Conservation (phyloP, 2,797 vertebrate species). For the Poeciliopsis infans region DNA sequence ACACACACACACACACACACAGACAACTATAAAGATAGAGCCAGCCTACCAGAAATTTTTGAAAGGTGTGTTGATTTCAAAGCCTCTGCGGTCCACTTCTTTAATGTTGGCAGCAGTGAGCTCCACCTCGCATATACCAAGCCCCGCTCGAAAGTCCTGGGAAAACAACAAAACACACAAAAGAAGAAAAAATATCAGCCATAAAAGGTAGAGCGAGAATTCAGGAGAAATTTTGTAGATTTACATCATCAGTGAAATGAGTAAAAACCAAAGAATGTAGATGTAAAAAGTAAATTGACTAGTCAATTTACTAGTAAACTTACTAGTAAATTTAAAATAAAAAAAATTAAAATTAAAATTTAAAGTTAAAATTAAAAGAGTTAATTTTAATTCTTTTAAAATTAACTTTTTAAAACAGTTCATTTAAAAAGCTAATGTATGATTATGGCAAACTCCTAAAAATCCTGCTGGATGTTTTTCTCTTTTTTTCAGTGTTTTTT, state of each 20-base stretch:
- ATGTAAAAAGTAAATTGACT: too few relatives aligned
- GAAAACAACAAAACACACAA: conserved; percentile 29
- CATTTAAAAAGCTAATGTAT: not conserved
- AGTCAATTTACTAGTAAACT: not conserved
- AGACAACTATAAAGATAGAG: conserved; percentile 31
- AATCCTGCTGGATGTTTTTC: not conserved
- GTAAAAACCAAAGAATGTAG: not conserved
- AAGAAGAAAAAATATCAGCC: not conserved
- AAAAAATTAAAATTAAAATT: too few relatives aligned
- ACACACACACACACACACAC: not conserved
- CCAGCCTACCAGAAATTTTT: conserved; percentile 91
- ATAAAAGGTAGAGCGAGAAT: not conserved
- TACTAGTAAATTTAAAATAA: too few relatives aligned
- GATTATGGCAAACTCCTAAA: not conserved
- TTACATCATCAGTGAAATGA: not conserved
- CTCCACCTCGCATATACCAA: conserved; percentile 89
- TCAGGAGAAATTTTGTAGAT: not conserved
- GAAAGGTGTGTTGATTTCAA: conserved; percentile 97
- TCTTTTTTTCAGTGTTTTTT: not conserved
- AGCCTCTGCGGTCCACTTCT: conserved; percentile 86
- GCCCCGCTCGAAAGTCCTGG: conserved; percentile 90
- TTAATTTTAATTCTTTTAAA: too few relatives aligned
- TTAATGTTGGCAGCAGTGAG: conserved; percentile 91
- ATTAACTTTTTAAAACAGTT: not conserved
- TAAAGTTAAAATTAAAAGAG: too few relatives aligned